phyloP scores from a whole-genome alignment of 2,113 vertebrate genomes.

The Nibea coibor region DNA sequence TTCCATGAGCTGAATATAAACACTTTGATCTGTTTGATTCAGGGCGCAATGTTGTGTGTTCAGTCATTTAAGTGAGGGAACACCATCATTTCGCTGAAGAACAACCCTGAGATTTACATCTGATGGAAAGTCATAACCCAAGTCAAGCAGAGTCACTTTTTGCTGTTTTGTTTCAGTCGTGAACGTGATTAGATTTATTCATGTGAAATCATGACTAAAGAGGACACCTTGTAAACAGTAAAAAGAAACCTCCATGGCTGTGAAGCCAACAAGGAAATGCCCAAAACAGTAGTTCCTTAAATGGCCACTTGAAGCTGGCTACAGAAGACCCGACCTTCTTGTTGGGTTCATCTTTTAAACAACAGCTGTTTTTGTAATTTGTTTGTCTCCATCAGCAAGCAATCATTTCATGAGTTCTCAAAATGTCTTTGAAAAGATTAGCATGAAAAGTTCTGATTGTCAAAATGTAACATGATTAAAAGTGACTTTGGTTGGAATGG shows the following conservation, averaged over 20 bases:
- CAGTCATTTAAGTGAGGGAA: background rate
- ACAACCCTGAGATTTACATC: no score
- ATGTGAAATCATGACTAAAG: background rate
- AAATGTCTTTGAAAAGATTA: no score
- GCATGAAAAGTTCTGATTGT: background rate
- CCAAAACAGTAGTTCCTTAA: no score
- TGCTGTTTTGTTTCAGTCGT: background rate
- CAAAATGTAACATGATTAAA: no score
- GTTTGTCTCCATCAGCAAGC: background rate
- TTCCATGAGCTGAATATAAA: background rate
- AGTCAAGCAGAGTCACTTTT: background rate
- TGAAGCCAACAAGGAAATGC: no score
- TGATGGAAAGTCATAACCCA: background rate
- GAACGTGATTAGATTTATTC: background rate
- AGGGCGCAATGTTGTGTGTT: background rate
- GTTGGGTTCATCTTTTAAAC: background rate
- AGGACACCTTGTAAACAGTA: background rate
- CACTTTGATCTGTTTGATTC: background rate
- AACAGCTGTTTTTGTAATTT: background rate
- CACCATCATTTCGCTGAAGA: background rate
- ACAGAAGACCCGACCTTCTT: no score
- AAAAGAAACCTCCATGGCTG: no score
- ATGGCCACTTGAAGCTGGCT: no score
- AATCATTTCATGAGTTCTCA: background rate
- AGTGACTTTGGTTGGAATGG: no score